Evolutionary conservation across 64 coral and sea anemone genomes (phyloP).

Genomic region (Montipora foliosa): DNA sequence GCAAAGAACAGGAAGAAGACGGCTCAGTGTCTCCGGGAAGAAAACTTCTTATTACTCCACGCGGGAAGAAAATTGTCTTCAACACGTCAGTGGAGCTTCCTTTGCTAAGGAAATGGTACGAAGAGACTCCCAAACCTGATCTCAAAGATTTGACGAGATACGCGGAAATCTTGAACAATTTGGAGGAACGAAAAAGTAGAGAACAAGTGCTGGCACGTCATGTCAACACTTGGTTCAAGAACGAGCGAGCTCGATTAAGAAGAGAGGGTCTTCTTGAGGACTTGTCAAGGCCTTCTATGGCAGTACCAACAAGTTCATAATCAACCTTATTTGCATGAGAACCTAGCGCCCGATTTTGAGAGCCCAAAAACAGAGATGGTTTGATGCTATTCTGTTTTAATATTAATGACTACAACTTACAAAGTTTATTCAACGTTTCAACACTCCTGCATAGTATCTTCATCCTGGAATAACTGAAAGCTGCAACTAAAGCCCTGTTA

Average conservation of each 20-base stretch:
- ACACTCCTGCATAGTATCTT: no score
- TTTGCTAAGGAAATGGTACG: constrained; percentile 85
- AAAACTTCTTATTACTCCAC: constrained; percentile 55
- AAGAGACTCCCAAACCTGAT: constrained; percentile 85
- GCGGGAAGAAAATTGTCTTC: constrained; percentile 98
- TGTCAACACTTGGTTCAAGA: constrained; percentile 99
- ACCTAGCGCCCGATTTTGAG: no score
- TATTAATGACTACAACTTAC: no score
- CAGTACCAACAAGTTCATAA: constrained; percentile 19
- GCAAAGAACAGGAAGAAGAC: constrained; percentile 77
- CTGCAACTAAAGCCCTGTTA: no score
- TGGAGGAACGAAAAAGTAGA: constrained; percentile 75
- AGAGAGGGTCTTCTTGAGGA: constrained; percentile 83
- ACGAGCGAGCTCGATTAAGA: constrained; percentile 91
- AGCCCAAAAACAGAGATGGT: no score
- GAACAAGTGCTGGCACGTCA: constrained; percentile 87
- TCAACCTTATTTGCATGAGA: background rate
- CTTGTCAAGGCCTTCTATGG: constrained; percentile 91
- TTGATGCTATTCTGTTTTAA: no score
- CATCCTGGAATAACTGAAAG: no score
- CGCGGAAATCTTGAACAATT: constrained; percentile 85
- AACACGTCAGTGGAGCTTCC: constrained; percentile 89
- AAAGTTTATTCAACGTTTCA: no score
- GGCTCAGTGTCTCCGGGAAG: constrained; percentile 52
- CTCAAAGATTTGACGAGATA: constrained; percentile 81